Conservation (phyloP, 2,113 vertebrate species). For the Hypomesus transpacificus region DNA sequence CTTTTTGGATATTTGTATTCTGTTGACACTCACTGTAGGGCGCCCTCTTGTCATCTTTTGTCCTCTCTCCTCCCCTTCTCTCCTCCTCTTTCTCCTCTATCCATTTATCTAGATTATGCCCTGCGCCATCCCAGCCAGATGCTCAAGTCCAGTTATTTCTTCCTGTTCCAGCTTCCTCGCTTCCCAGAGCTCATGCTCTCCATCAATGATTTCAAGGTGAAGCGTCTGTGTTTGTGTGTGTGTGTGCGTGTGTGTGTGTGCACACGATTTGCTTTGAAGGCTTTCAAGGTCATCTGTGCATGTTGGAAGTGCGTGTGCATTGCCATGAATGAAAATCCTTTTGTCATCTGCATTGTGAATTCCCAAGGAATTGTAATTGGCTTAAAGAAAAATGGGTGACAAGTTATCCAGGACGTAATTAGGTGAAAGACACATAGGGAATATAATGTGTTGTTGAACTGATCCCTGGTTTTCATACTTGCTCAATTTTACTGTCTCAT, state of each 20-base stretch:
- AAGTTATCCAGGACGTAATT: too few relatives aligned
- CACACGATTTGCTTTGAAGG: background rate
- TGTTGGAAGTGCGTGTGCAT: background rate
- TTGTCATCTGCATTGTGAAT: background rate
- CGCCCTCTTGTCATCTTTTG: background rate
- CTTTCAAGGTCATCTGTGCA: background rate
- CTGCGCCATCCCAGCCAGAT: constrained; percentile 91
- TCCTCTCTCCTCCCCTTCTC: background rate
- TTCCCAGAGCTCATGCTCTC: constrained; percentile 97
- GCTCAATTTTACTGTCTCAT: too few relatives aligned
- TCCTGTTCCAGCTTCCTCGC: constrained; percentile 97
- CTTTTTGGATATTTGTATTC: background rate
- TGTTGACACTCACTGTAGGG: background rate
- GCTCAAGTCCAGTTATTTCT: constrained; percentile 94
- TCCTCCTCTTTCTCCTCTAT: background rate
- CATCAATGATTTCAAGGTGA: constrained; percentile 98
- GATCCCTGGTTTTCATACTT: too few relatives aligned
- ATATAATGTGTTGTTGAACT: too few relatives aligned
- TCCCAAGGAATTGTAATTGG: too few relatives aligned
- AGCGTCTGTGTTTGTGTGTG: constrained; percentile 22
- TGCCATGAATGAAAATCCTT: constrained; percentile 5
- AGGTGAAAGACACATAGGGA: too few relatives aligned
- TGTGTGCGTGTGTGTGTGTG: background rate
- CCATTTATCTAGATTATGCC: constrained; percentile 85
- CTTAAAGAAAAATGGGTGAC: too few relatives aligned